These are phyloP conservation scores for Spatulosminthurus flaviceps DNA, from an alignment of 2,888 invertebrate species.

Conservation along the genomic window DNA sequence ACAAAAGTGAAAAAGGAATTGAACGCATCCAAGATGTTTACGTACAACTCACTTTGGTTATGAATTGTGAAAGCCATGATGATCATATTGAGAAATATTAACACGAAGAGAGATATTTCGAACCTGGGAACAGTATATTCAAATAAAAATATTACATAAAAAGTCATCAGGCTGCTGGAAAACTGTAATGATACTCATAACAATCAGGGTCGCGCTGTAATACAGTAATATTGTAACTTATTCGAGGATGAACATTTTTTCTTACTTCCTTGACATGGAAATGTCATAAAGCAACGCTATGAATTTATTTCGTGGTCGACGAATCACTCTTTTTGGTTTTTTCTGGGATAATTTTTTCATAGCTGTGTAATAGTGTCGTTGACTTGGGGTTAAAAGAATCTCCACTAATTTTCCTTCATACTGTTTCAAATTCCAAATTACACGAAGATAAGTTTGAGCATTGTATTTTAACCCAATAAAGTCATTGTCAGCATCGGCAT, in stretches of 20 bases:
- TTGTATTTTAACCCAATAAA: no score
- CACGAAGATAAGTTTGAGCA: no score
- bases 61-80: slow-evolving; percentile 96
- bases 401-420: slow-evolving; percentile 96
- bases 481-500: no score
- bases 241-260: no score
- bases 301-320: slow-evolving; percentile 90
- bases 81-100: slow-evolving; percentile 95
- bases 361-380: slow-evolving; percentile 95
- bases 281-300: slow-evolving; percentile 95
- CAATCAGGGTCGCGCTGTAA: no score
- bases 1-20: slow-evolving; percentile 96
- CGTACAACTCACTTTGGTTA: slow-evolving; percentile 86
- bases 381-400: slow-evolving; percentile 96
- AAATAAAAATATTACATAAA: no score
- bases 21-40: slow-evolving; percentile 90
- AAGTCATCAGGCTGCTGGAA: no score
- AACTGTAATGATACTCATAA: no score
- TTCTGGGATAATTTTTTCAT: slow-evolving; percentile 96
- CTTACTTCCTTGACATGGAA: slow-evolving; percentile 84
- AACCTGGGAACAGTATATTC: slow-evolving; percentile 73
- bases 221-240: no score
- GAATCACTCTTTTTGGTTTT: slow-evolving; percentile 96
- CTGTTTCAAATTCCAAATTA: no score
- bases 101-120: slow-evolving; percentile 92